Evolutionary conservation across 2,888 invertebrate species (phyloP).

Genomic region (Cosmia pyralina): DNA sequence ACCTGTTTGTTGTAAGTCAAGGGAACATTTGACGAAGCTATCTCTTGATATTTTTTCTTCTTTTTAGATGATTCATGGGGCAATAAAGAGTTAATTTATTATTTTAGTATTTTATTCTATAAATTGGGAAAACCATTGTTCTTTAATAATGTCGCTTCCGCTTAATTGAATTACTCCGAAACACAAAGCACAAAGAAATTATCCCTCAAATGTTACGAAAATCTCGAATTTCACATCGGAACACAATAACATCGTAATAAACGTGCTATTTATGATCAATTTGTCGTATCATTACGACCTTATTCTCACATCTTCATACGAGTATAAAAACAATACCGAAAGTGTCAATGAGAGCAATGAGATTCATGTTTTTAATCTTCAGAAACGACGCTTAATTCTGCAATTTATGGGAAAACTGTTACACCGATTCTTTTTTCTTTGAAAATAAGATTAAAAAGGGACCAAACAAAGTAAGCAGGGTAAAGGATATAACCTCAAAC

Average conservation of each 20-base stretch:
- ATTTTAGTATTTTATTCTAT: too few species aligned
- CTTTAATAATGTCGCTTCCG: background rate
- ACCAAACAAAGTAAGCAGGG: conserved; percentile 69
- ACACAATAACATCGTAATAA: conserved; percentile 34
- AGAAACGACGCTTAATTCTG: conserved; percentile 25
- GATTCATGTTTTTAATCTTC: conserved; percentile 31
- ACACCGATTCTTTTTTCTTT: conserved; percentile 46
- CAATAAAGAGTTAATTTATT: background rate
- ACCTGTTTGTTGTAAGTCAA: background rate
- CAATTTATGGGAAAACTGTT: conserved; percentile 27
- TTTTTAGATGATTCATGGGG: background rate
- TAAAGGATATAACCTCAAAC: conserved; percentile 70
- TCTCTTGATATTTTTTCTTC: too few species aligned
- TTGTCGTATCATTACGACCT: conserved; percentile 41
- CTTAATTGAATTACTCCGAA: background rate
- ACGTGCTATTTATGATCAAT: conserved; percentile 34
- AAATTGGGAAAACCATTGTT: background rate
- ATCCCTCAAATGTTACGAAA: background rate
- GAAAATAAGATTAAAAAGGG: conserved; percentile 69
- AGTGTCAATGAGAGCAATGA: background rate
- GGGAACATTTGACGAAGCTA: background rate
- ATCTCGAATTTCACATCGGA: conserved; percentile 21
- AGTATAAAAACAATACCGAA: conserved; percentile 26
- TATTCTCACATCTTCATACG: conserved; percentile 29
- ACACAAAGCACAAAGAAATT: conserved; percentile 2